Evolutionary conservation across 64 coral and sea anemone species (phyloP), one percentile per base, ranked within the genome.

Genomic region (Pocillopora verrucosa): DNA sequence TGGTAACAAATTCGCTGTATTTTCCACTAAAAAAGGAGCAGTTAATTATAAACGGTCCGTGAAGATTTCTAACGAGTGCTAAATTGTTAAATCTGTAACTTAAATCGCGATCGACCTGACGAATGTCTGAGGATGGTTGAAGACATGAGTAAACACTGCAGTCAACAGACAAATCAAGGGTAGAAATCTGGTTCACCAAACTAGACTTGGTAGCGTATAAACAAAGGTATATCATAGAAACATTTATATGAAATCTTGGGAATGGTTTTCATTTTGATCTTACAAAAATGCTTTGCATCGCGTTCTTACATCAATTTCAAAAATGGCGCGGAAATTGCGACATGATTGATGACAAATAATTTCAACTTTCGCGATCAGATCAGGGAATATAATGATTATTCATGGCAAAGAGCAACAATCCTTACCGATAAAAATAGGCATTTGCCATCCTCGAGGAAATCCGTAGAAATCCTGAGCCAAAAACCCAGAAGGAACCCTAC

Each of bases 391-490:
- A 19, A 13, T 58, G 20, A 85, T 72, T 36, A 57, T 20, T 57
- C 25, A 22, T 58, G 36, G 26, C 45, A 19, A 58, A 26, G 16
- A 72, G 12, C 9, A 45, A 72, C 1, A 57, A 68, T 34, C 34
- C 89, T 93, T 93, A 97, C 95, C 95, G 80, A 89, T 88, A 93
- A 41, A 82, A 91, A 76, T 87, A 91, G 69, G 88, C 61, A 73
- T 78, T 60, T 34, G 91, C 88, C 95, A 97, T 97, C 62, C 80
- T 76, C 65, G 72, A 76, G 76, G 78, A 65, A 75, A 58, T 91
- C 70, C 65, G 74, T 36, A 56, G 65, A 25, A 63, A 76, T 92
- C 56, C 87, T 45, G 94, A 79, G 82, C 90, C 26, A 91, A 87
- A 93, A 93, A 87, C 68, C 84, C 60, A 80, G 93, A 77, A 86